Percentiles rank a stretch among this genome's conserved stretches.
Conservation (phyloP, 2,888 invertebrate genomes). For the Hermaeophaga mercurialis region DNA sequence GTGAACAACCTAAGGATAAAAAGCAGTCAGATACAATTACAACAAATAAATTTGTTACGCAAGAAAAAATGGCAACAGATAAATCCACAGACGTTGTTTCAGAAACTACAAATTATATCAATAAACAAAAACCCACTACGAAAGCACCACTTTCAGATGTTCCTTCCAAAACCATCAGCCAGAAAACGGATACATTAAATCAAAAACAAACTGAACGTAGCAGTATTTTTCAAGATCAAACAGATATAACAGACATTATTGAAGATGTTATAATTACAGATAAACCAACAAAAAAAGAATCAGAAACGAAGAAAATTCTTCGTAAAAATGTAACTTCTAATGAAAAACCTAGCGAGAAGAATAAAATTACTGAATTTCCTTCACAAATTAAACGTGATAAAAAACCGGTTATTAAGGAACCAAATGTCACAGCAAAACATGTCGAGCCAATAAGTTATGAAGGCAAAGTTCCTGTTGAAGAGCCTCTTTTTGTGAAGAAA, state of each 20-base stretch:
- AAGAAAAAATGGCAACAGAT: not conserved
- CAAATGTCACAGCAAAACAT: slow-evolving; percentile 1
- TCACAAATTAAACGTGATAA: not conserved
- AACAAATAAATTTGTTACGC: not conserved
- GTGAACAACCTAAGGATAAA: slow-evolving; percentile 34
- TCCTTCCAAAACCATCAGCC: no score
- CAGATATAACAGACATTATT: not conserved
- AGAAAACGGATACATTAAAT: no score
- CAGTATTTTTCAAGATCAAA: no score
- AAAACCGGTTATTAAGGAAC: slow-evolving; percentile 24
- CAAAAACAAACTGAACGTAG: no score
- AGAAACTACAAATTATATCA: no score
- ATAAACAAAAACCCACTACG: no score
- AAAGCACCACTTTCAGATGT: no score
- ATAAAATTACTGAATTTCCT: not conserved
- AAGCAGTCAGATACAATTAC: slow-evolving; percentile 13
- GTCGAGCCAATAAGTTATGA: slow-evolving; percentile 30
- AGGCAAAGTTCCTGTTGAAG: slow-evolving; percentile 49
- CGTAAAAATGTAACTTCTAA: not conserved
- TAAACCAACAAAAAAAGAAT: not conserved
- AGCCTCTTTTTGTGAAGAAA: slow-evolving; percentile 50
- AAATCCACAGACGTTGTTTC: not conserved
- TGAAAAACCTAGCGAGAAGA: no score
- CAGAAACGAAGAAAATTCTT: not conserved
- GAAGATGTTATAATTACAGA: not conserved